A percentile compares a stretch with the other conserved stretches of the same genome.
These are phyloP conservation scores for Andricus curvator DNA, from an alignment of 2,888 invertebrate species.

Conservation along the genomic window DNA sequence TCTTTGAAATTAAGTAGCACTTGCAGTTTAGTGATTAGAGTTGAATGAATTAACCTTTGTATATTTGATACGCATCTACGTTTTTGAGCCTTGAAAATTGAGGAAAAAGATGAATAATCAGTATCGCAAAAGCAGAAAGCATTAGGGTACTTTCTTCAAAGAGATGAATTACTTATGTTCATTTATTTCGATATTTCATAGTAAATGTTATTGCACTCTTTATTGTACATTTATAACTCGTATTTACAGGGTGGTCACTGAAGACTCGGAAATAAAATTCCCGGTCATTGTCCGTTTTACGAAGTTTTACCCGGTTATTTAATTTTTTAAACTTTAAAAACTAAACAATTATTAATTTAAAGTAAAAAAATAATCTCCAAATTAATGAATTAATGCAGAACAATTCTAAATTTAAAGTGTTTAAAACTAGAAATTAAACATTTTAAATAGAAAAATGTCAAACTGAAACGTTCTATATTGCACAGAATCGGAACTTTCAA, in stretches of 20 bases:
- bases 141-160: neutral
- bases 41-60: neutral
- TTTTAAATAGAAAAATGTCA: no score
- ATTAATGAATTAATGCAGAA: no score
- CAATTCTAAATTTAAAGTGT: no score
- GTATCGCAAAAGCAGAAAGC: slow-evolving; percentile 4
- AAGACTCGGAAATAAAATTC: no score
- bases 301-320: no score
- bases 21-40: slow-evolving; percentile 3
- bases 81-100: neutral
- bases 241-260: neutral
- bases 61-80: neutral
- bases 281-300: no score
- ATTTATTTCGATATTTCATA: neutral
- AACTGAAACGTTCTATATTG: no score
- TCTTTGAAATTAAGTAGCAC: slow-evolving; percentile 21
- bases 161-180: neutral
- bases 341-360: no score
- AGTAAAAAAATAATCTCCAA: no score
- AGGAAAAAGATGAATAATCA: slow-evolving; percentile 21
- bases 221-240: neutral
- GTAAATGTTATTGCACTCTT: neutral
- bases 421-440: no score
- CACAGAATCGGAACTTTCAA: no score
- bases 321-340: no score